These are phyloP conservation scores for Lypha dubia DNA, from an alignment of 2,888 invertebrate genomes.

Conservation along the genomic window DNA sequence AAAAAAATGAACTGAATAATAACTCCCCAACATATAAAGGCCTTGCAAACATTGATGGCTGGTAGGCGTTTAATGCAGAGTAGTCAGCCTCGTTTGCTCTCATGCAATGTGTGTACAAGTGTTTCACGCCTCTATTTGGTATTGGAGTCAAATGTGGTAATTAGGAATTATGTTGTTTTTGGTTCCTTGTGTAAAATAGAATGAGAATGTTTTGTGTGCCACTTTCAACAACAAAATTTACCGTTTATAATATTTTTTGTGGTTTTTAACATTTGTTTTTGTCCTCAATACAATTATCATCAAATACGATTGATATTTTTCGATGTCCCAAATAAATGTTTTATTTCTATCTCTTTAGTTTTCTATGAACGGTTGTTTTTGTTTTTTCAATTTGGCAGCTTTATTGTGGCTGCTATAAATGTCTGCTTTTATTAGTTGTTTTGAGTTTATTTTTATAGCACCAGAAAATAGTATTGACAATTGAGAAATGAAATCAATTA, in stretches of 20 bases:
- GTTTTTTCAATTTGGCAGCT: not conserved
- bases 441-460: not conserved
- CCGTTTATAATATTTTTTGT: slow-evolving; percentile 31
- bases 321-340: not conserved
- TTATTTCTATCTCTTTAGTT: not conserved
- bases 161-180: slow-evolving; percentile 29
- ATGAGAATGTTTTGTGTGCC: not conserved
- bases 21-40: slow-evolving; percentile 18
- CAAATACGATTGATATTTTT: slow-evolving; percentile 4
- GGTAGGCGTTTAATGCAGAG: slow-evolving; percentile 28
- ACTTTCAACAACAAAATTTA: slow-evolving; percentile 17
- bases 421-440: not conserved
- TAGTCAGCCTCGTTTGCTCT: not conserved
- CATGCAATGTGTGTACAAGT: not conserved
- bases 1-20: not conserved
- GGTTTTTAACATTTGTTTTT: slow-evolving; percentile 3
- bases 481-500: too few relatives aligned
- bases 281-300: slow-evolving; percentile 28
- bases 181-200: not conserved
- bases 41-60: slow-evolving; percentile 40
- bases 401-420: not conserved
- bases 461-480: too few relatives aligned
- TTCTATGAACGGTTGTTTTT: not conserved
- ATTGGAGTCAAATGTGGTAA: slow-evolving; percentile 48
- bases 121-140: slow-evolving; percentile 21